These are phyloP conservation scores for Psittacus erithacus DNA, from an alignment of 2,113 vertebrate genomes.

Conservation along the genomic window DNA sequence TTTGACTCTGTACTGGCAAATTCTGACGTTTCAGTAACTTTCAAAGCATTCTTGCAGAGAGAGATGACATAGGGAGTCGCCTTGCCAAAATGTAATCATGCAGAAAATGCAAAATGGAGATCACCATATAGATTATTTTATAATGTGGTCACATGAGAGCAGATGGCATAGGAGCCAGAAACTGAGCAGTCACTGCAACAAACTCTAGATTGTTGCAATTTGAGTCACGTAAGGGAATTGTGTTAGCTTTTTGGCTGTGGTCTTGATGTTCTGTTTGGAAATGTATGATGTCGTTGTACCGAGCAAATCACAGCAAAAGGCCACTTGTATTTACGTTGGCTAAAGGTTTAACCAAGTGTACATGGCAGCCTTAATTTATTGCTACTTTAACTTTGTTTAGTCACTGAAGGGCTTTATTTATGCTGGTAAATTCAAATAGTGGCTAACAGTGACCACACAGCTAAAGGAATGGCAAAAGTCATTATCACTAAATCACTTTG, in stretches of 20 bases:
- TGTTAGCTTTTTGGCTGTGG: conserved; percentile 60
- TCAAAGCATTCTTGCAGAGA: conserved; percentile 71
- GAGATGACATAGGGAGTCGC: conserved; percentile 52
- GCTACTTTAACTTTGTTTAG: conserved; percentile 81
- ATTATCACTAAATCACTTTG: conserved; percentile 78
- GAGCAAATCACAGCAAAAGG: conserved; percentile 73
- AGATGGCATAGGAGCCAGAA: conserved; percentile 54
- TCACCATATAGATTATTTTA: conserved; percentile 75
- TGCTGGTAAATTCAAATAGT: conserved; percentile 78
- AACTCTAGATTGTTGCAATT: conserved; percentile 73
- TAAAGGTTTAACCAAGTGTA: conserved; percentile 73
- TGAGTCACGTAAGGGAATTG: conserved; percentile 74
- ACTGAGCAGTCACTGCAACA: conserved; percentile 20
- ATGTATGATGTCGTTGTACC: conserved; percentile 78
- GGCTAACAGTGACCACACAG: conserved; percentile 76
- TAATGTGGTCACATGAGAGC: conserved; percentile 67
- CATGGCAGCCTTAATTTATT: conserved; percentile 77
- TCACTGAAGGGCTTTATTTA: conserved; percentile 80
- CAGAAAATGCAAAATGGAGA: conserved; percentile 77
- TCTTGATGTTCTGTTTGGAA: conserved; percentile 68
- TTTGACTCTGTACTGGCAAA: conserved; percentile 57
- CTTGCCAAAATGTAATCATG: conserved; percentile 78
- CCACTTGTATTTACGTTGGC: conserved; percentile 81
- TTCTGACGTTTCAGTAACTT: conserved; percentile 65
- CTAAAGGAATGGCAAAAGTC: conserved; percentile 75